Evolutionary conservation across 2,888 invertebrate species (phyloP).

Genomic region (Epinotia nisella): DNA sequence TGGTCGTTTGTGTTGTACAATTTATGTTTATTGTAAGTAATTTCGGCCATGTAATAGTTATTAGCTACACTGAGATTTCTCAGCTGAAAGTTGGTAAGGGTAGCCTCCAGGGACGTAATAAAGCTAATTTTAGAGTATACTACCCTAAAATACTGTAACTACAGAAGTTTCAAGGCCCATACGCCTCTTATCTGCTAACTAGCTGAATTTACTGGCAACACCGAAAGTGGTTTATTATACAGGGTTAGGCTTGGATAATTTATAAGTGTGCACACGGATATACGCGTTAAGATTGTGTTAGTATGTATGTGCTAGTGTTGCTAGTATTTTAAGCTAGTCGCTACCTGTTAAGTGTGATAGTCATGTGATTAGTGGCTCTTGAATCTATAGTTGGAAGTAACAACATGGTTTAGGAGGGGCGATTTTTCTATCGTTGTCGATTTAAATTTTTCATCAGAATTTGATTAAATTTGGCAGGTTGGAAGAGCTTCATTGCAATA

Average conservation of each 20-base stretch:
- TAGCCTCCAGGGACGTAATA: slow-evolving; percentile 57
- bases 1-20: not conserved
- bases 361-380: too few relatives aligned
- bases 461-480: too few relatives aligned
- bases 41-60: slow-evolving; percentile 45
- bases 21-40: slow-evolving; percentile 3
- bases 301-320: not conserved
- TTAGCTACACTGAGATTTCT: slow-evolving; percentile 52
- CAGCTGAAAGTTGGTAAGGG: slow-evolving; percentile 54
- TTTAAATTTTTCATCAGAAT: too few relatives aligned
- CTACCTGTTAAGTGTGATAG: not conserved
- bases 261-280: slow-evolving; percentile 15
- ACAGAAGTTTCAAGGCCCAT: not conserved
- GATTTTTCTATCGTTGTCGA: too few relatives aligned
- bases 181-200: not conserved
- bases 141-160: not conserved
- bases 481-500: too few relatives aligned
- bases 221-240: slow-evolving; percentile 38
- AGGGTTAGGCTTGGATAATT: slow-evolving; percentile 40
- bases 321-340: not conserved
- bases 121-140: slow-evolving; percentile 47
- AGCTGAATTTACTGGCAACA: slow-evolving; percentile 37
- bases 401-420: too few relatives aligned
- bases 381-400: too few relatives aligned
- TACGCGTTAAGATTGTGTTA: not conserved